Evolutionary conservation across 2,113 vertebrate genomes (phyloP).

Genomic region (Ptilorrhoa leucosticta): DNA sequence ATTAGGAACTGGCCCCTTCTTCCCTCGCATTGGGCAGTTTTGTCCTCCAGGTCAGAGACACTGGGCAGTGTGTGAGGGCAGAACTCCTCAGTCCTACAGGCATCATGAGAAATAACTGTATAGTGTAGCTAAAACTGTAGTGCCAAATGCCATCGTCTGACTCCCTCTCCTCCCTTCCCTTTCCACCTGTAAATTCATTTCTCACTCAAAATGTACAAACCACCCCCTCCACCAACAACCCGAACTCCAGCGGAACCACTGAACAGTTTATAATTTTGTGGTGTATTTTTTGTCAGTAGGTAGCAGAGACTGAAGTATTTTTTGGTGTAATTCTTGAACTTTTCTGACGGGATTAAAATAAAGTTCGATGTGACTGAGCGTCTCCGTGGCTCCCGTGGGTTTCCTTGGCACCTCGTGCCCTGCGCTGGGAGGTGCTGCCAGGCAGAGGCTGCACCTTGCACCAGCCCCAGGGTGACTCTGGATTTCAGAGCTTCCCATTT

Average conservation of each 20-base stretch:
- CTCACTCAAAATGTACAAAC: conserved; percentile 69
- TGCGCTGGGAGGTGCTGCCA: neutral
- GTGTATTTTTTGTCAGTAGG: conserved; percentile 85
- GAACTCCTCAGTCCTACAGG: conserved; percentile 50
- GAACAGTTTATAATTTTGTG: conserved; percentile 82
- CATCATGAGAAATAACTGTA: conserved; percentile 67
- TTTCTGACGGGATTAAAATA: conserved; percentile 84
- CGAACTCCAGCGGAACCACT: conserved; percentile 64
- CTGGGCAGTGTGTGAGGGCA: conserved; percentile 40
- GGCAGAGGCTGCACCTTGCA: neutral
- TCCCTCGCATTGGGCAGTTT: conserved; percentile 34
- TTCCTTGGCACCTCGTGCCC: neutral
- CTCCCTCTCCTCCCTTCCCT: conserved; percentile 15
- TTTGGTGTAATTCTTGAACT: conserved; percentile 84
- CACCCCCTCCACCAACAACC: conserved; percentile 5
- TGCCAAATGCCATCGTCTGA: conserved; percentile 67
- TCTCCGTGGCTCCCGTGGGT: neutral
- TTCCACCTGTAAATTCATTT: conserved; percentile 78
- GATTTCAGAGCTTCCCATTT: neutral
- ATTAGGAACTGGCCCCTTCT: conserved; percentile 34
- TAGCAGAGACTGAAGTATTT: conserved; percentile 86
- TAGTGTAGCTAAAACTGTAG: conserved; percentile 66
- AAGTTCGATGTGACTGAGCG: conserved; percentile 81
- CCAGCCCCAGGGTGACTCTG: neutral
- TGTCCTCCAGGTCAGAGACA: conserved; percentile 34